These are phyloP conservation scores for Alsophila aescularia DNA, from an alignment of 2,888 invertebrate genomes.

Conservation along the genomic window DNA sequence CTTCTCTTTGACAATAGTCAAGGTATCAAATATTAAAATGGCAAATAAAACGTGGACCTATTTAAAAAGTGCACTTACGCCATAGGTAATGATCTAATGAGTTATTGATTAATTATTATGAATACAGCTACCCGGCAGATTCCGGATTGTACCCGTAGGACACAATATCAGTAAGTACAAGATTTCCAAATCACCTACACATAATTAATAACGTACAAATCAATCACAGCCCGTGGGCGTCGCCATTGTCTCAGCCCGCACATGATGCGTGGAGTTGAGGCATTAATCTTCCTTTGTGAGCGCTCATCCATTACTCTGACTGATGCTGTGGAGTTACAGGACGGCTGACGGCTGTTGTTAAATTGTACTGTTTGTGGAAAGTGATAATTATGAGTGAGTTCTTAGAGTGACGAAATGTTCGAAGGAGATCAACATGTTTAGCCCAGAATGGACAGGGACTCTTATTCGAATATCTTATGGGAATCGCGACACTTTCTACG, in stretches of 20 bases:
- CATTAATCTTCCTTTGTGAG: constrained; percentile 57
- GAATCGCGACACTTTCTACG: too few species aligned
- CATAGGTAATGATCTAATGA: too few species aligned
- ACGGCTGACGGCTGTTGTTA: not conserved
- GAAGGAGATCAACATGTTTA: too few species aligned
- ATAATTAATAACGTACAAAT: constrained; percentile 31
- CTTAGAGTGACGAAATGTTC: not conserved
- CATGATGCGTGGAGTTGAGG: constrained; percentile 44
- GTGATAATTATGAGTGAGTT: not conserved
- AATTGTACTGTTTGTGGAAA: not conserved
- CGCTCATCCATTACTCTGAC: constrained; percentile 51
- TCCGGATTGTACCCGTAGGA: too few species aligned
- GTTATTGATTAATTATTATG: too few species aligned
- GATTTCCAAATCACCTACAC: not conserved
- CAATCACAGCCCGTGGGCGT: constrained; percentile 47
- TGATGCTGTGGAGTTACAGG: constrained; percentile 7
- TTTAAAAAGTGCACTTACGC: too few species aligned
- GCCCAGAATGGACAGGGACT: too few species aligned
- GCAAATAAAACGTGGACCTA: too few species aligned
- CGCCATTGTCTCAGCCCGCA: constrained; percentile 51
- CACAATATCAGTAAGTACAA: not conserved
- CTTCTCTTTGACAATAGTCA: too few species aligned
- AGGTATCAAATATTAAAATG: too few species aligned
- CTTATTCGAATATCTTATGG: too few species aligned
- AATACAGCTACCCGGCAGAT: too few species aligned